phyloP scores from a whole-genome alignment of 1,140 invertebrate genomes.

The Leptinotarsa undecemlineata region DNA sequence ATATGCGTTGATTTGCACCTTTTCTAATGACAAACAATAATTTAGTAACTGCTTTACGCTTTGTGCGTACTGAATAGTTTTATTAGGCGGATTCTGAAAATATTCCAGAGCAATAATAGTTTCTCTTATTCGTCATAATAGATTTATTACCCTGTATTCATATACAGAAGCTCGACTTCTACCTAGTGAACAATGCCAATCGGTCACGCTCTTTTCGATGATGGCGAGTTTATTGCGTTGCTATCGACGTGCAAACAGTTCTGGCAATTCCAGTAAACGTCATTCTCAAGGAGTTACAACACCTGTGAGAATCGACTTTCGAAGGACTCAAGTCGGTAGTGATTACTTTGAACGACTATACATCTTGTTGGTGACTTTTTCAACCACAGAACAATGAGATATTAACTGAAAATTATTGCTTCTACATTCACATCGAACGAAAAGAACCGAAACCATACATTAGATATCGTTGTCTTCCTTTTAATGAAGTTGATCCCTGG shows the following conservation, averaged over 20 bases:
- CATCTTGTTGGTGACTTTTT: no score
- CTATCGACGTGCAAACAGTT: background rate
- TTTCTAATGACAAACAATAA: conserved; percentile 4
- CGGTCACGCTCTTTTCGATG: conserved; percentile 12
- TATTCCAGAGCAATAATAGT: conserved; percentile 13
- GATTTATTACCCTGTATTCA: conserved; percentile 20
- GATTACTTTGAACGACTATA: no score
- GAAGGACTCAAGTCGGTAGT: no score
- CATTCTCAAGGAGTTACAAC: background rate
- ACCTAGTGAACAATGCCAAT: conserved; percentile 17
- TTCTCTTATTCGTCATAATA: conserved; percentile 24
- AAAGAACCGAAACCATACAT: no score
- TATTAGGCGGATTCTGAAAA: conserved; percentile 16
- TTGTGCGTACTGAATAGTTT: conserved; percentile 13
- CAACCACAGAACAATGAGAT: no score
- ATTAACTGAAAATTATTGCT: no score
- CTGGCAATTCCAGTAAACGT: background rate
- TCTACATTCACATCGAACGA: no score
- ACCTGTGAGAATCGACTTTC: background rate
- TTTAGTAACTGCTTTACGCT: conserved; percentile 13
- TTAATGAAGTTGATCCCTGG: no score
- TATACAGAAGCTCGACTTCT: conserved; percentile 17
- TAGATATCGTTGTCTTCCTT: no score
- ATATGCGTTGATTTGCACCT: conserved; percentile 9
- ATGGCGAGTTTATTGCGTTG: conserved; percentile 15